A percentile compares a stretch with the other conserved stretches of the same genome.
These are phyloP conservation scores for Bacillus rossius DNA, from an alignment of 1,140 invertebrate genomes.

Conservation along the genomic window DNA sequence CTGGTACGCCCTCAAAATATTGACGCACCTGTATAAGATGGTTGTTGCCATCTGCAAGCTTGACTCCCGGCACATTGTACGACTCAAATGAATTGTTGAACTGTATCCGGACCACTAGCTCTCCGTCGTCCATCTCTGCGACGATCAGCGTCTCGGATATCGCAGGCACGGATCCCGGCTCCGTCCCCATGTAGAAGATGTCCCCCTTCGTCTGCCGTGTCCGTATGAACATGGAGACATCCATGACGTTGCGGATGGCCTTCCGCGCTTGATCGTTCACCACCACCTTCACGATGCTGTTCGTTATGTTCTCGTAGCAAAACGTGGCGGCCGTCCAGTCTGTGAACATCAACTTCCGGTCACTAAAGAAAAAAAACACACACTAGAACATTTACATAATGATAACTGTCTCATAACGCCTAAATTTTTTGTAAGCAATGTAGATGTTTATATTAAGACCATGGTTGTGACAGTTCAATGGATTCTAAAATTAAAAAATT, in stretches of 20 bases:
- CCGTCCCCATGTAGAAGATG: constrained; percentile 84
- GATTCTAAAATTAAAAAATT: too few species aligned
- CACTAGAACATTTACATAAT: neutral
- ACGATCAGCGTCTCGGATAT: constrained; percentile 65
- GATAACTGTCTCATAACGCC: too few species aligned
- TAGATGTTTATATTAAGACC: too few species aligned
- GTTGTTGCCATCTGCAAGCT: constrained; percentile 77
- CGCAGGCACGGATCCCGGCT: constrained; percentile 40
- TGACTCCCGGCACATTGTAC: constrained; percentile 74
- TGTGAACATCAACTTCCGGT: constrained; percentile 32
- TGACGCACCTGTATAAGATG: constrained; percentile 70
- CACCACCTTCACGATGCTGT: constrained; percentile 63
- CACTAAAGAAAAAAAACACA: constrained; percentile 13
- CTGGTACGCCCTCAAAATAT: too few species aligned
- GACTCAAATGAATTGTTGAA: constrained; percentile 73
- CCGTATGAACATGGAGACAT: constrained; percentile 89
- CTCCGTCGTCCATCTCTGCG: constrained; percentile 68
- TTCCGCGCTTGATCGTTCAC: constrained; percentile 59
- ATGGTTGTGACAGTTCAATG: too few species aligned
- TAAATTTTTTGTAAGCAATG: too few species aligned
- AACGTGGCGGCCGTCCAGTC: constrained; percentile 87
- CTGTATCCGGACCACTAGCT: constrained; percentile 70
- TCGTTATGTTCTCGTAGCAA: constrained; percentile 72
- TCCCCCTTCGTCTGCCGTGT: constrained; percentile 77
- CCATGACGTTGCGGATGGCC: constrained; percentile 68